Percentiles rank a stretch among this genome's conserved stretches.
Evolutionary conservation across 2,113 vertebrate species (phyloP).

Genomic region (rat (Rattus norvegicus)): GRCr8 NC_086028.1:59521501-59522000

Average conservation of each 20-base stretch:
- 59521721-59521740: too few species aligned
- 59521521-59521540: neutral
- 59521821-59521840: slow-evolving; percentile 57
- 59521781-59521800: slow-evolving; percentile 49
- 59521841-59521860: slow-evolving; percentile 40
- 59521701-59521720: neutral
- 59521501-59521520: neutral
- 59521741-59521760: neutral
- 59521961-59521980: slow-evolving; percentile 78
- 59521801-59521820: slow-evolving; percentile 26
- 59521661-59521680: neutral
- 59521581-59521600: neutral
- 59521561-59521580: too few species aligned
- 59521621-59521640: neutral
- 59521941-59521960: slow-evolving; percentile 77
- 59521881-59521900: slow-evolving; percentile 77
- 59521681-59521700: neutral
- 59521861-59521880: slow-evolving; percentile 47
- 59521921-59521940: slow-evolving; percentile 84
- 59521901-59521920: slow-evolving; percentile 57
- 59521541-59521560: neutral
- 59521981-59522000: slow-evolving; percentile 87
- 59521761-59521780: neutral
- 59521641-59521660: neutral
- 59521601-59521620: neutral